Conservation (phyloP, 2,797 vertebrate species). For the Rhynchotus rufescens region DNA sequence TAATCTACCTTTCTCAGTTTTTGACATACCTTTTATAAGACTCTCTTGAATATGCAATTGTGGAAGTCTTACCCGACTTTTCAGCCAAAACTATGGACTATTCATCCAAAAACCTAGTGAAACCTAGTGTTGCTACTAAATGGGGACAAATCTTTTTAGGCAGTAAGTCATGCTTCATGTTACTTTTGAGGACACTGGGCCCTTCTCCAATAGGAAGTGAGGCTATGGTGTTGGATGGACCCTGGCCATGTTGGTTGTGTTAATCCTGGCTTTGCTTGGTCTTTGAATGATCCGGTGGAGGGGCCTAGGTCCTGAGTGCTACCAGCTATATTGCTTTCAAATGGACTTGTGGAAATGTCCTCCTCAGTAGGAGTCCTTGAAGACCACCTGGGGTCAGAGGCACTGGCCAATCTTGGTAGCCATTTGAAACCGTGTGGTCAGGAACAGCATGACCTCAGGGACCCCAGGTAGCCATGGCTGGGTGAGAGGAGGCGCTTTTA, state of each 20-base stretch:
- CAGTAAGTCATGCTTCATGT: rapidly evolving
- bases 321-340: neutral
- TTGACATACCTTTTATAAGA: neutral
- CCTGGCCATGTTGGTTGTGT: rapidly evolving
- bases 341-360: neutral
- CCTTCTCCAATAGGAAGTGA: neutral
- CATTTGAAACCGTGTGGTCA: neutral
- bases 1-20: neutral
- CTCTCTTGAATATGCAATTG: no score
- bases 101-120: neutral
- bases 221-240: rapidly evolving
- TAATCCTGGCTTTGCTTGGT: neutral
- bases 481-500: neutral
- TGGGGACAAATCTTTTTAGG: neutral
- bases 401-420: neutral
- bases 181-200: neutral
- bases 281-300: rapidly evolving
- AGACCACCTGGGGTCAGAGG: neutral
- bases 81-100: no score
- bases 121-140: neutral
- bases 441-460: neutral
- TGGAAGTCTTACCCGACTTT: neutral
- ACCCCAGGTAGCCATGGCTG: neutral
- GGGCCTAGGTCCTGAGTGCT: neutral
- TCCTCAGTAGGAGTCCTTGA: rapidly evolving